Base-by-base conservation (phyloP, 53 echinoderm and acorn worm genomes). In the Glandiceps talaboti region DNA sequence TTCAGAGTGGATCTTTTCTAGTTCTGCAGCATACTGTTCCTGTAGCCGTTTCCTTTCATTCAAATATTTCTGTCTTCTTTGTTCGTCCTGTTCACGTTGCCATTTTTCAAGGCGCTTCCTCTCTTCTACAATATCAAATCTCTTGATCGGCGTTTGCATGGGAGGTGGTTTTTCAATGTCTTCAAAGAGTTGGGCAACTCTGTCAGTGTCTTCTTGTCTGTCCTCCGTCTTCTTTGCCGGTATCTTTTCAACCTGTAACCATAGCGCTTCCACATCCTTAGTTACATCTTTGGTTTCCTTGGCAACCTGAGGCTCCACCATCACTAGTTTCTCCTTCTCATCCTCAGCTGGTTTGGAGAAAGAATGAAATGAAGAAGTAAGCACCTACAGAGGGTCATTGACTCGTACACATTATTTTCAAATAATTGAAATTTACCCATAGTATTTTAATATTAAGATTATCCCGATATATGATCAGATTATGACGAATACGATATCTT, bases 11-110 rank as follows among this genome's bases (percentile, higher is more conserved):
- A 92, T 92, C 30, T 33, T 81, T 82, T 89, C 77, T 45, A 96
- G 80, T 14, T 87, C 87, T 75, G 85, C 81, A 72, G 89, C 89
- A 76, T 89, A 85, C 80, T 96, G 90, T 30, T 91, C 89, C 32
- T 82, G 73, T 30, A 96, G 84, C 72, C 91, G 73, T 77, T 88
- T 75, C 77, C 90, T 92, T 73, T 96, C 97, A 83, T 90, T 93
- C 75, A 87, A 87, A 26, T 96, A 93, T 78, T 93, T 88, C 74
- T 92, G 90, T 74, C 87, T 88, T 30, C 92, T 82, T 73, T 90
- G 76, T 28, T 88, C 82, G 72, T 96, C 97, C 81, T 96, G 97
- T 79, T 96, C 97, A 64, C 87, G 85, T 74, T 93, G 92, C 97
- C 92, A 96, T 72, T 81, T 87, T 82, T 96, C 97, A 76, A 96